Base-by-base conservation (phyloP, 2,888 invertebrate genomes). In the Xestobium rufovillosum region DNA sequence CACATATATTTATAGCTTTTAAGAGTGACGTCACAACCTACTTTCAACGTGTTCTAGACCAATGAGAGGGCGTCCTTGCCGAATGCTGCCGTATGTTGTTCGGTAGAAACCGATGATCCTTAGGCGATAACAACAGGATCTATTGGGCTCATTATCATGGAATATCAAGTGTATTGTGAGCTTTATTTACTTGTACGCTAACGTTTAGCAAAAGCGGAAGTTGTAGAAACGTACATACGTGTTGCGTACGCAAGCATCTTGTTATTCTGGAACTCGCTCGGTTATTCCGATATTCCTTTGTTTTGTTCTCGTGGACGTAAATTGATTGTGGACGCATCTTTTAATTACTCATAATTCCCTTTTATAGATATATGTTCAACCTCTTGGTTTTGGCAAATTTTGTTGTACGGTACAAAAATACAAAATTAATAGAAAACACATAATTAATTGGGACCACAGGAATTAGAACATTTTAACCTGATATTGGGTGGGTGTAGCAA, bases 1-100 rank as follows among this genome's bases (percentile, higher is more conserved):
- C 48, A 43, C 55, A 48, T 56, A 52, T 61, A 62, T 47, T 61
- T 65, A 65, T 65, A 64, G 60, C 47, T 55, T 65, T 50, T 45
- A 39, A 25, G 17, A 29, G 51, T 70, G 70, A 71, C 70, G 71
- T 71, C 71, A 70, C 70, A 69, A 69, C 70, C 70, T 70, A 71
- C 69, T 70, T 70, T 66, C 65, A 61, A 65, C 63, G 62, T 62
- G 62, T 63, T 60, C 59, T 57, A 55, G 54, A 56, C 65, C 65
- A 65, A 66, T 66, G 60, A 63, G 55, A 53, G 47, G 48, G 53
- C 64, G 65, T 52, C 65, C 66, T 65, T 65, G 62, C 59, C 61
- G 62, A 53, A 42, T 41, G 49, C 48, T 44, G 39, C 46, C 52
- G 53, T 47, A 49, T 48, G 49, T 47, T 41, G 42, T 47, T 50